Evolutionary conservation across 2,888 invertebrate genomes (phyloP).

Genomic region (Agrotis ipsilon): DNA sequence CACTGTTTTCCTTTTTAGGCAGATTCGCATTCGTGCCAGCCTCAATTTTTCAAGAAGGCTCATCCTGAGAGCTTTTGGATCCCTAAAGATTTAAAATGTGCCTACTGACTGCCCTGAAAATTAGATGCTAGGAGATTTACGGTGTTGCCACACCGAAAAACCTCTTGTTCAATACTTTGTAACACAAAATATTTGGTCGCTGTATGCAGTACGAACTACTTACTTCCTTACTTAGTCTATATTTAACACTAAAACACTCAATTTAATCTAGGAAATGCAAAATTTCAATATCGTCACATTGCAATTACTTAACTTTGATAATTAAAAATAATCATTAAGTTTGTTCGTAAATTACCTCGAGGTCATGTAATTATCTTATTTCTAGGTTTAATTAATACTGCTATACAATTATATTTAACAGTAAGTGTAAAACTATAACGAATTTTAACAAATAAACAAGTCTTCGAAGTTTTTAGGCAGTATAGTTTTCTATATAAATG

Average conservation of each 20-base stretch:
- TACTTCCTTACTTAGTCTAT: constrained; percentile 44
- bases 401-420: constrained; percentile 51
- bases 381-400: constrained; percentile 62
- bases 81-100: constrained; percentile 21
- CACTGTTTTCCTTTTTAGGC: constrained; percentile 59
- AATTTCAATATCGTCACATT: constrained; percentile 43
- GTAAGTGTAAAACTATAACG: constrained; percentile 39
- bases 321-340: constrained; percentile 38
- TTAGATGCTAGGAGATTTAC: constrained; percentile 32
- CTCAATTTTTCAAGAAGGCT: constrained; percentile 30
- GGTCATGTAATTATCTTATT: constrained; percentile 40
- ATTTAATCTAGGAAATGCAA: constrained; percentile 62
- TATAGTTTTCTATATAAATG: constrained; percentile 20
- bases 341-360: constrained; percentile 54
- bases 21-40: constrained; percentile 28
- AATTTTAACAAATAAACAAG: constrained; percentile 53
- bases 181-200: constrained; percentile 83
- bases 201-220: constrained; percentile 76
- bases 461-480: constrained; percentile 41
- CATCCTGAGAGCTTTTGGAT: constrained; percentile 18
- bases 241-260: constrained; percentile 40
- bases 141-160: constrained; percentile 26
- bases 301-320: constrained; percentile 24
- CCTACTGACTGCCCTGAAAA: constrained; percentile 34
- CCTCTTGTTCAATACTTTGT: constrained; percentile 58